Evolutionary conservation across 2,888 invertebrate genomes (phyloP), one percentile per base, ranked within the genome.

Genomic region (Rugalucina vietnamica): DNA sequence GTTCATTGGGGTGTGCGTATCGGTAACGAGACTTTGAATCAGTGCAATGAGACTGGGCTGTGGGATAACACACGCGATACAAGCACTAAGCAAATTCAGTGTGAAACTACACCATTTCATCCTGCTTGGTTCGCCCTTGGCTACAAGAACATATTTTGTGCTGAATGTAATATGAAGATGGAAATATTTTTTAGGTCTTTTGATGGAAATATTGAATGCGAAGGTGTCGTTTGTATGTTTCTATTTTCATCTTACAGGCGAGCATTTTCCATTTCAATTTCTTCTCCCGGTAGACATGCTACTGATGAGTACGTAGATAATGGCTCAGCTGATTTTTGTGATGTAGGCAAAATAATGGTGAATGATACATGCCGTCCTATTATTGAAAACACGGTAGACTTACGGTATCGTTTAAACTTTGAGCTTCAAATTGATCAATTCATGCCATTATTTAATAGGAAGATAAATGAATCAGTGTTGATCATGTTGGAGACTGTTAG

Each of bases 141-240:
- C n/a, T n/a, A n/a, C n/a, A 65, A 65, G 34, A 65, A 34, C 34
- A 65, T 65, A 32, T 65, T 65, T 65, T 65, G 65, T 34, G 65
- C 65, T 14, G 8, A n/a, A 1, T 65, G 65, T 34, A 65, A 65
- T 34, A 12, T 34, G 65, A 21, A 18, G 12, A 14, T n/a, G 4
- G 4, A 21, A 18, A 8, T 4, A 4, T 18, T 14, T 14, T n/a
- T 4, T 54, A 14, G 8, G 21, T 14, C 3, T n/a, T 18, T 4
- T 18, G 21, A 54, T n/a, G n/a, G n/a, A n/a, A n/a, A n/a, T 18
- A 54, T 54, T 14, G 54, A 54, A 54, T 54, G 54, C n/a, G 54
- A 54, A 14, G 54, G 54, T 8, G 4, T 54, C 4, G 54, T 4
- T 4, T 54, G 54, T n/a, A 8, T 54, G 4, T 21, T 54, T 21